Evolutionary conservation across 2,797 vertebrate species (phyloP).

Genomic region (Acanthiza pusilla): DNA sequence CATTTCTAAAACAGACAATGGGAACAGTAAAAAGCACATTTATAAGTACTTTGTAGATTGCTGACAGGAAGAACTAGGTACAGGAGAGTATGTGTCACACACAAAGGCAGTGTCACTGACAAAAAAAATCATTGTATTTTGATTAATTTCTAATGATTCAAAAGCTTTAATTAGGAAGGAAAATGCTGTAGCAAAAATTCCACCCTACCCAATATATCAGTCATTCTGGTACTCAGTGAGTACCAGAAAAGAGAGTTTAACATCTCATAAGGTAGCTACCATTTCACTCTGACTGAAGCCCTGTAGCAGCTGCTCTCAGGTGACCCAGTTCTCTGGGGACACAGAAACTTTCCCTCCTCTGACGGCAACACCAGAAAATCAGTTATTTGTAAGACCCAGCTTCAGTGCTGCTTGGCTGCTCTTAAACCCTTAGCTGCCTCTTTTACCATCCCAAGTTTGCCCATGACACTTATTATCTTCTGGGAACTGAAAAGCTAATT

Average conservation of each 20-base stretch:
- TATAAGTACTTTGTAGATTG: not conserved
- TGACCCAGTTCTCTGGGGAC: not conserved
- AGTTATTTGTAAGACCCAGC: not conserved
- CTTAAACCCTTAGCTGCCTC: not conserved
- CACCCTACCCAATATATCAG: not conserved
- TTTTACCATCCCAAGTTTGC: not conserved
- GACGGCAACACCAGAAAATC: not conserved
- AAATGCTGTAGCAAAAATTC: not conserved
- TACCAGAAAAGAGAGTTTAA: not conserved
- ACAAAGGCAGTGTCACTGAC: not conserved
- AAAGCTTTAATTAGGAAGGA: not conserved
- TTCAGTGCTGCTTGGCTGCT: not conserved
- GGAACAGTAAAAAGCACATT: slow-evolving; percentile 14
- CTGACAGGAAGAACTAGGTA: not conserved
- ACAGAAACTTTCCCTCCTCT: not conserved
- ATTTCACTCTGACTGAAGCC: not conserved
- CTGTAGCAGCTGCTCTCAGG: not conserved
- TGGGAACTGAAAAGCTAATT: not conserved
- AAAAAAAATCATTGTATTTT: not conserved
- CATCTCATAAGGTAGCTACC: not conserved
- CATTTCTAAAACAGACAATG: slow-evolving; percentile 34
- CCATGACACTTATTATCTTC: not conserved
- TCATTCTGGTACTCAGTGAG: not conserved
- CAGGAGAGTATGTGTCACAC: not conserved
- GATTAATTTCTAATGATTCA: not conserved